Evolutionary conservation across 2,888 invertebrate genomes (phyloP).

Genomic region (Limnephilus auricula): DNA sequence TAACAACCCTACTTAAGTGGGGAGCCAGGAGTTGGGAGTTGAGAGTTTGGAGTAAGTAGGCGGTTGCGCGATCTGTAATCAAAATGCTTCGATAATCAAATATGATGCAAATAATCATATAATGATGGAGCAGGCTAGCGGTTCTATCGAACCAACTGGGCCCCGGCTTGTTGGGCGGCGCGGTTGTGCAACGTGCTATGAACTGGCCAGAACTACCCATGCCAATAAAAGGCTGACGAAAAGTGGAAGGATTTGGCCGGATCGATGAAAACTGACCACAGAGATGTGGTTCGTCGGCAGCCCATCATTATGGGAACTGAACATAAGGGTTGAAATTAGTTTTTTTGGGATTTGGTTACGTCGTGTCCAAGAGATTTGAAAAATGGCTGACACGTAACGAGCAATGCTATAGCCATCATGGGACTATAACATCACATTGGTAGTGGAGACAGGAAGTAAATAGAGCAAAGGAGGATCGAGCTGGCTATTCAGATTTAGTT

Average conservation of each 20-base stretch:
- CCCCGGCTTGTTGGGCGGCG: not conserved
- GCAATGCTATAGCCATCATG: too few relatives aligned
- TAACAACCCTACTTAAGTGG: not conserved
- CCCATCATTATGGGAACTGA: not conserved
- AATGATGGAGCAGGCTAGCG: not conserved
- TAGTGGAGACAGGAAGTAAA: too few relatives aligned
- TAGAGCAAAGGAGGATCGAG: too few relatives aligned
- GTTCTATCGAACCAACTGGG: not conserved
- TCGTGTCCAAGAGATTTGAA: too few relatives aligned
- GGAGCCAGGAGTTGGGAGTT: not conserved
- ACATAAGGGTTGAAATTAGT: not conserved
- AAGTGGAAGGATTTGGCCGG: not conserved
- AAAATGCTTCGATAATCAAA: slow-evolving; percentile 38
- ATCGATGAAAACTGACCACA: not conserved
- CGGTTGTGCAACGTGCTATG: not conserved
- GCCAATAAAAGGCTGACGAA: not conserved
- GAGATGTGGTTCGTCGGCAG: not conserved
- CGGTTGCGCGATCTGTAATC: slow-evolving; percentile 27
- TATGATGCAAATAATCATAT: slow-evolving; percentile 35
- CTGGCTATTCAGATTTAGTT: too few relatives aligned
- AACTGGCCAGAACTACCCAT: not conserved
- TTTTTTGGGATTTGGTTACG: not conserved
- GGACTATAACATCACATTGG: too few relatives aligned
- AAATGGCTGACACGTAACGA: too few relatives aligned
- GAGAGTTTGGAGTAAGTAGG: not conserved